Evolutionary conservation across 2,797 vertebrate species (phyloP).

Genomic region (Microtus californicus): DNA sequence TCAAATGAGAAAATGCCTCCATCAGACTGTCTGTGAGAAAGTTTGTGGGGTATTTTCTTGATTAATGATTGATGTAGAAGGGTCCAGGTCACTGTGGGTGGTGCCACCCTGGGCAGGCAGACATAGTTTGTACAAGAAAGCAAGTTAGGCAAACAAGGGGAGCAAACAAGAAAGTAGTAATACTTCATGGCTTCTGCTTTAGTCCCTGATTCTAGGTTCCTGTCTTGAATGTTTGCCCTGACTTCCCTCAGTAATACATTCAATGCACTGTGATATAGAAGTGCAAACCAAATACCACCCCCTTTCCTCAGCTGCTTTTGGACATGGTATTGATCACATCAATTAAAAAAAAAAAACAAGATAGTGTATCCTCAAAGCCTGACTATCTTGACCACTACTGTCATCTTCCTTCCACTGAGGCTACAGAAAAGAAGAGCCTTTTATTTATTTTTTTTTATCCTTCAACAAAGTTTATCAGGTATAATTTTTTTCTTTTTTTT

Average conservation of each 20-base stretch:
- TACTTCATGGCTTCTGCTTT: not conserved
- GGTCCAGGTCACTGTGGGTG: not conserved
- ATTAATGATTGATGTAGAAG: not conserved
- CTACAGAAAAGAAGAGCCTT: not conserved
- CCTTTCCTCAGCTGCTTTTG: not conserved
- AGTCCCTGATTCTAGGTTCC: not conserved
- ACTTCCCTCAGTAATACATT: not conserved
- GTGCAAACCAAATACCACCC: not conserved
- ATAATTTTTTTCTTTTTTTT: too few species aligned
- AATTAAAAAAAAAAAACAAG: not conserved
- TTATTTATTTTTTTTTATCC: too few species aligned
- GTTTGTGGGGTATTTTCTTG: not conserved
- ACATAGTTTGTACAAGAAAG: too few species aligned
- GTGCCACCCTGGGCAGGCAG: not conserved
- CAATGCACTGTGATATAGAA: not conserved
- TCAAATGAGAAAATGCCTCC: not conserved
- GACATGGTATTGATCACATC: not conserved
- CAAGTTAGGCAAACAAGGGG: not conserved
- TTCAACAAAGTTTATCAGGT: too few species aligned
- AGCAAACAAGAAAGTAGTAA: not conserved
- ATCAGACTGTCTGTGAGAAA: too few species aligned
- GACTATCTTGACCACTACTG: not conserved
- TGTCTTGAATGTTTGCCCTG: not conserved
- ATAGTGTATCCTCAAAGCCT: too few species aligned
- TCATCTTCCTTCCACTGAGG: not conserved